Evolutionary conservation across 92 coral and sea anemone species (phyloP).

Genomic region (Actinostola sp.): DNA sequence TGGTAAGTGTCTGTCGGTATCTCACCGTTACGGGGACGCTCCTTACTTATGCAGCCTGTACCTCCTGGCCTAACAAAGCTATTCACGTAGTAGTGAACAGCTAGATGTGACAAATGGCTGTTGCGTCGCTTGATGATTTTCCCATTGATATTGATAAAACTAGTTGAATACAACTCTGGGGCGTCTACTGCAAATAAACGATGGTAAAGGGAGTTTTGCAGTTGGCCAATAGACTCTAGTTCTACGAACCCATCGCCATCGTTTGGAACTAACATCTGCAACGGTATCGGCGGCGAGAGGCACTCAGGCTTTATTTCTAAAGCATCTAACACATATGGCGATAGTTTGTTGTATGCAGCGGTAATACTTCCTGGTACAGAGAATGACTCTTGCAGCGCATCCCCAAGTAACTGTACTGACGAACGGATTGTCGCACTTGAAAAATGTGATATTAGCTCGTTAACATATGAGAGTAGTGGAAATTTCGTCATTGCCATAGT

Average conservation of each 20-base stretch:
- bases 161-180: constrained; percentile 28
- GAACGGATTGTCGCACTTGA: constrained; percentile 9
- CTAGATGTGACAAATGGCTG: constrained; percentile 22
- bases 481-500: constrained; percentile 21
- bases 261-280: constrained; percentile 15
- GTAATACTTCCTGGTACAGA: constrained; percentile 19
- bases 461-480: constrained; percentile 30
- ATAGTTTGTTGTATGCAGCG: constrained; percentile 10
- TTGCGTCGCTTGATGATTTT: constrained; percentile 10
- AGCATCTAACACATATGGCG: constrained; percentile 29
- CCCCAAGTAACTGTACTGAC: constrained; percentile 27
- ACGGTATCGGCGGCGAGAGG: constrained; percentile 3
- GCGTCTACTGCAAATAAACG: constrained; percentile 28
- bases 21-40: background rate
- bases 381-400: constrained; percentile 31
- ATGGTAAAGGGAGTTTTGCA: constrained; percentile 12
- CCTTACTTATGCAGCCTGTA: background rate
- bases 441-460: constrained; percentile 35
- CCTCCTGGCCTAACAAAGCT: constrained; percentile 18
- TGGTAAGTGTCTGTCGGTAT: constrained; percentile 7
- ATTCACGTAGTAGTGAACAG: constrained; percentile 15
- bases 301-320: background rate
- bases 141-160: constrained; percentile 10
- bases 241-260: constrained; percentile 38
- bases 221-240: constrained; percentile 1